These are phyloP conservation scores for Lepus americanus DNA, from an alignment of 2,113 vertebrate species.

Conservation along the genomic window DNA sequence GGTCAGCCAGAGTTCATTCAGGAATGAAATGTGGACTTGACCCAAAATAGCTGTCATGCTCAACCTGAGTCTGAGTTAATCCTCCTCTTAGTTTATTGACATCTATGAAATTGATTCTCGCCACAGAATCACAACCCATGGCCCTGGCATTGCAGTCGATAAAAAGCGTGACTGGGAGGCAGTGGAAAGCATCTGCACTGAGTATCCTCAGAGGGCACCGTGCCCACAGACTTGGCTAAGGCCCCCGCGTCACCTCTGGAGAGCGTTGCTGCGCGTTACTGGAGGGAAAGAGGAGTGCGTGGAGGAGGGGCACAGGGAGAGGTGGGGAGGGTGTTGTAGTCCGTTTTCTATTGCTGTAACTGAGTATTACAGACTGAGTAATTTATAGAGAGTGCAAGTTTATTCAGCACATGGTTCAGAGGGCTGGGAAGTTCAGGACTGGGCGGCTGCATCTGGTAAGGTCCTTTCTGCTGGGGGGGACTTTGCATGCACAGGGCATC, in stretches of 20 bases:
- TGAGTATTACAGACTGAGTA: conserved; percentile 2
- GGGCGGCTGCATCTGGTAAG: neutral
- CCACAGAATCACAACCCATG: conserved; percentile 59
- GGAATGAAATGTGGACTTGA: conserved; percentile 69
- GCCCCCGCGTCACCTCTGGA: neutral
- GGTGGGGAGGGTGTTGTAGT: neutral
- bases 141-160: conserved; percentile 27
- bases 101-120: conserved; percentile 80
- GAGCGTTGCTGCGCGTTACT: neutral
- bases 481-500: neutral
- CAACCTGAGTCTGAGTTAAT: conserved; percentile 74
- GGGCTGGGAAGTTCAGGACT: neutral
- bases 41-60: conserved; percentile 71
- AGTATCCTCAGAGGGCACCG: neutral
- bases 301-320: too few species aligned
- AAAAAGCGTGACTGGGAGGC: conserved; percentile 60
- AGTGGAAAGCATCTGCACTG: conserved; percentile 36
- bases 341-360: neutral
- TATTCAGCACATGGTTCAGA: neutral
- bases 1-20: conserved; percentile 68
- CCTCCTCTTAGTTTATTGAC: conserved; percentile 74
- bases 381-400: neutral
- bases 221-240: neutral
- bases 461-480: neutral
- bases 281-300: neutral